Base-by-base conservation (phyloP, 2,888 invertebrate genomes). In the Parelbella ahira region DNA sequence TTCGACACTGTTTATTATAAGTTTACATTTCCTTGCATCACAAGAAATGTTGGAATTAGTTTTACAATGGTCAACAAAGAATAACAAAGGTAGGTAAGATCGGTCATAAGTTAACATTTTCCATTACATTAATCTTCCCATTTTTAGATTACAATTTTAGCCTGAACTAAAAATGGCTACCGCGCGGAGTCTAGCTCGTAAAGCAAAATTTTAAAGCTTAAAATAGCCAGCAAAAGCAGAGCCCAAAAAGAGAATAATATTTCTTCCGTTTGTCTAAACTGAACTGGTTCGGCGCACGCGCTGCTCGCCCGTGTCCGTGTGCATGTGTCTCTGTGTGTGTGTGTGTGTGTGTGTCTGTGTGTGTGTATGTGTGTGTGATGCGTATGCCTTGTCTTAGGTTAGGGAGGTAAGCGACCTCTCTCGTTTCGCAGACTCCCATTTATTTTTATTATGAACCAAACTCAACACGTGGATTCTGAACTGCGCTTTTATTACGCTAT, bases 211-310 rank as follows among this genome's bases (percentile, higher is more conserved):
- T 34, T 42, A 34, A 42, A 20, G 19, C 44, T 29, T 34, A 15
- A 38, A 64, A 62, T 63, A 69, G 66, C 67, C 63, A 58, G 68
- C 67, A 61, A 75, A 74, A 68, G 72, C 67, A 60, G 66, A 61
- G 70, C 72, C 71, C 78, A 83, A 84, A 84, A 84, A 82, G 80
- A 84, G 82, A 79, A 83, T 77, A 78, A 81, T 77, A 82, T 80
- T 83, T 82, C 84, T 84, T 86, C 84, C 84, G 86, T 84, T 84
- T 84, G 83, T 83, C 86, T 82, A 82, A 83, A 84, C 82, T 81
- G 81, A 83, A 84, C 82, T 81, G 69, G 83, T 83, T 80, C 77
- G 57, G 76, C 74, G 81, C 83, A 79, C 82, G 83, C 83, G 82
- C 79, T 63, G 67, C 47, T 21, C 49, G 54, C 49, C 47, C n/a